Evolutionary conservation across 2,113 vertebrate species (phyloP).

Genomic region (Herpetotheres cachinnans): DNA sequence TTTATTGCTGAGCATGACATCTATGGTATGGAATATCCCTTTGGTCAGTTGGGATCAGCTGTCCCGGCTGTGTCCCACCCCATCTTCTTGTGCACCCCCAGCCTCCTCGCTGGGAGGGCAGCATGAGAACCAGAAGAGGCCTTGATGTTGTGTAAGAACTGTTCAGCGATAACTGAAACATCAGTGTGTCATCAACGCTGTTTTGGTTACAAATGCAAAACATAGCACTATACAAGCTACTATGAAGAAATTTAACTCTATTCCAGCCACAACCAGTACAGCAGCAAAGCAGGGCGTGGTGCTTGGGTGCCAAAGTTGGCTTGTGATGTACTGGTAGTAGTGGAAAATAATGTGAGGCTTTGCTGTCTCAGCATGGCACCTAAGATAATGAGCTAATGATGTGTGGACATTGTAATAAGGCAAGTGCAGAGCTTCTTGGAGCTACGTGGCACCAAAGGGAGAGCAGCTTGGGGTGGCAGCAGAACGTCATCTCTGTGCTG

Average conservation of each 20-base stretch:
- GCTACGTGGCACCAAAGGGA: background rate
- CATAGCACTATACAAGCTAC: background rate
- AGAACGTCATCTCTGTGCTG: background rate
- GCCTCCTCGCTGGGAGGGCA: background rate
- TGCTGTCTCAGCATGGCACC: background rate
- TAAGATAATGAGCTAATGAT: background rate
- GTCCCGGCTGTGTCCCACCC: background rate
- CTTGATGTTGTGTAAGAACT: background rate
- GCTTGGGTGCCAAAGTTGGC: background rate
- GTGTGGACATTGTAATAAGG: background rate
- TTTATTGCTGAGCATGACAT: background rate
- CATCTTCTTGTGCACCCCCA: background rate
- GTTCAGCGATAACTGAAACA: background rate
- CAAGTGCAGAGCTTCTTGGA: background rate
- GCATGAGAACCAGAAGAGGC: background rate
- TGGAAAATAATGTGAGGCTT: background rate
- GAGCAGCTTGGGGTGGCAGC: background rate
- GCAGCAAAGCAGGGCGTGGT: fast-evolving
- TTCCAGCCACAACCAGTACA: background rate
- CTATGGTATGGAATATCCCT: background rate
- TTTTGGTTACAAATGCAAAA: background rate
- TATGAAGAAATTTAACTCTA: background rate
- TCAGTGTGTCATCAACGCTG: background rate
- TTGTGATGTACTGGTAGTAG: background rate
- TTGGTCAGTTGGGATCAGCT: background rate